phyloP scores from a whole-genome alignment of 2,797 vertebrate species.

The Lithobates sylvaticus region DNA sequence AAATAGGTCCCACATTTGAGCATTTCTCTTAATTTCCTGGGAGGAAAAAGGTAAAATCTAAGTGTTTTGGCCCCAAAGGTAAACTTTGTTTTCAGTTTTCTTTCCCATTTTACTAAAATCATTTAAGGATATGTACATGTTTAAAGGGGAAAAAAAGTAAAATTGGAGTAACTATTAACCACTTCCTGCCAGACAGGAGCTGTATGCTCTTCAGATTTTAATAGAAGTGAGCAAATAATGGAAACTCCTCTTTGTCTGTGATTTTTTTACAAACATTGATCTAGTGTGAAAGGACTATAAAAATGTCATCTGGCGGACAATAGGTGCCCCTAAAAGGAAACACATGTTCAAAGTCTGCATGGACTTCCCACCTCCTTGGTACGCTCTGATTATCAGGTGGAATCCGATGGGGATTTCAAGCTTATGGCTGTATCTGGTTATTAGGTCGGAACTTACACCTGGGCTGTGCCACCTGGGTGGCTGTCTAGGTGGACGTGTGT shows the following conservation, averaged over 20 bases:
- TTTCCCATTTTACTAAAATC: neutral
- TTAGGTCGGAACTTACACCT: too few species aligned
- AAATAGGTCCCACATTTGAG: constrained; percentile 27
- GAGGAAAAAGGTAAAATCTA: constrained; percentile 13
- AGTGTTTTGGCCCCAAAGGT: constrained; percentile 31
- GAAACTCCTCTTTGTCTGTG: too few species aligned
- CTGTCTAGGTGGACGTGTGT: too few species aligned
- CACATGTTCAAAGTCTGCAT: neutral
- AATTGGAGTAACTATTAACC: neutral
- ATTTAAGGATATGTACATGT: neutral
- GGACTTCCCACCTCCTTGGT: neutral
- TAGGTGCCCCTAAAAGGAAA: neutral
- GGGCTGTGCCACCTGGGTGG: too few species aligned
- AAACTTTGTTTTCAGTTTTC: neutral
- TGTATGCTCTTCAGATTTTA: neutral
- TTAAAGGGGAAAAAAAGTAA: neutral
- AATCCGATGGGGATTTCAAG: too few species aligned
- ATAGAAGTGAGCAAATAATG: too few species aligned
- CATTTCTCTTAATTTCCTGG: constrained; percentile 22
- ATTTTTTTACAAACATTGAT: too few species aligned
- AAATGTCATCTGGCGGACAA: neutral
- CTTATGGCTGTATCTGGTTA: too few species aligned
- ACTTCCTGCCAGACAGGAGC: neutral
- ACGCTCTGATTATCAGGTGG: neutral
- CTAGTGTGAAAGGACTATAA: too few species aligned